phyloP scores from a whole-genome alignment of 2,888 invertebrate species.

The Pammene fasciana region DNA sequence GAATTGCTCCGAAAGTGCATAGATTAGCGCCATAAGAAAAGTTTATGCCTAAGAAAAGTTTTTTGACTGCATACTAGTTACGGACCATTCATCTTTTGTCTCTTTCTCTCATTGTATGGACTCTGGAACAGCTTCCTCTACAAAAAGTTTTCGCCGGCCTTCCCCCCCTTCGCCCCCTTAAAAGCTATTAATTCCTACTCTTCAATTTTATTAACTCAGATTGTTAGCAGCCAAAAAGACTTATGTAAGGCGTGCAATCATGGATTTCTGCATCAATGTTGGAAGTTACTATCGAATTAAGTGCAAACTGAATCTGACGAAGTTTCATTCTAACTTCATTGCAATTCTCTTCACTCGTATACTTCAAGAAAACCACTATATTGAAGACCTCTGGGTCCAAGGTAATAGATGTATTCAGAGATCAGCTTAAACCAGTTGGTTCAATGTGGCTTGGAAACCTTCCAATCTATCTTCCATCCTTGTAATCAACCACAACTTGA shows the following conservation, averaged over 20 bases:
- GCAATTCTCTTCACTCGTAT: background rate
- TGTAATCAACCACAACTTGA: conserved; percentile 13
- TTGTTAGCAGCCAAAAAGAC: too few relatives aligned
- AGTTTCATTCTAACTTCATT: background rate
- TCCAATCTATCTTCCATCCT: background rate
- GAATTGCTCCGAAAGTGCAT: too few relatives aligned
- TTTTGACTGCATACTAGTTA: too few relatives aligned
- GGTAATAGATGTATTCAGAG: background rate
- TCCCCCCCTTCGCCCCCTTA: too few relatives aligned
- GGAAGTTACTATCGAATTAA: conserved; percentile 15
- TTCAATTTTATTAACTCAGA: too few relatives aligned
- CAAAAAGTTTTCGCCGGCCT: too few relatives aligned
- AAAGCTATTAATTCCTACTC: too few relatives aligned
- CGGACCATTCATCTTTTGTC: too few relatives aligned
- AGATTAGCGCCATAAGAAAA: too few relatives aligned
- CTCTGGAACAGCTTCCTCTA: too few relatives aligned
- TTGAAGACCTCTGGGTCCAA: background rate
- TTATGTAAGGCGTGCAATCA: background rate
- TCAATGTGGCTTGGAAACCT: background rate
- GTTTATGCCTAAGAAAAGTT: too few relatives aligned
- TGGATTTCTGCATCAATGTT: conserved; percentile 1
- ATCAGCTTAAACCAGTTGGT: background rate
- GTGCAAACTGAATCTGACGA: conserved; percentile 14
- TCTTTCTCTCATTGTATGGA: too few relatives aligned
- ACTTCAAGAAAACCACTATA: background rate